phyloP scores from a whole-genome alignment of 2,797 vertebrate genomes.

The Microchirus variegatus region DNA sequence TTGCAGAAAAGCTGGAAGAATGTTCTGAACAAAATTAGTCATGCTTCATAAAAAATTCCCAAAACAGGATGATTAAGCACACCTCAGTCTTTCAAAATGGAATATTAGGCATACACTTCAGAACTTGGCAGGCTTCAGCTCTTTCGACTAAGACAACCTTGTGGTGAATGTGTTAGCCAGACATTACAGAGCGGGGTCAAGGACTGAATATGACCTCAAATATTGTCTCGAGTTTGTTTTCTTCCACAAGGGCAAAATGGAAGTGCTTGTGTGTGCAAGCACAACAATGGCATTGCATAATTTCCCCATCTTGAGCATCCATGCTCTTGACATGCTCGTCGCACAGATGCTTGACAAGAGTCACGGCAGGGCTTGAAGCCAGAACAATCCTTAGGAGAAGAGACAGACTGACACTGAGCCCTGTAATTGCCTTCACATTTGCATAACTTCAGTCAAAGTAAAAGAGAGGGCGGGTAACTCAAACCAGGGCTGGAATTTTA shows the following conservation, averaged over 20 bases:
- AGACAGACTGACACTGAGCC: conserved; percentile 54
- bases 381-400: conserved; percentile 42
- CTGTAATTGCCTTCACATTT: conserved; percentile 64
- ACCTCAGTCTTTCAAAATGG: conserved; percentile 48
- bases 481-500: conserved; percentile 42
- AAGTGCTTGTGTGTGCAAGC: conserved; percentile 11
- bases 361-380: conserved; percentile 48
- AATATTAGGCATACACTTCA: conserved; percentile 67
- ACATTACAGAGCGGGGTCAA: conserved; percentile 7
- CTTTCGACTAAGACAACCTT: conserved; percentile 25
- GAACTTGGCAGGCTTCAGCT: conserved; percentile 53
- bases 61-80: conserved; percentile 59
- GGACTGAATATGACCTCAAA: conserved; percentile 21
- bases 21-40: conserved; percentile 51
- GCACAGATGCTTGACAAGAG: conserved; percentile 60
- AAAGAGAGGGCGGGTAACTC: conserved; percentile 35
- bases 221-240: background rate
- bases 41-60: conserved; percentile 43
- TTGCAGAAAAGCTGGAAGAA: conserved; percentile 42
- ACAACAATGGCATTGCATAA: conserved; percentile 46
- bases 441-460: conserved; percentile 58
- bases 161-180: conserved; percentile 52
- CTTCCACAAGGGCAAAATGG: conserved; percentile 2
- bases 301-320: conserved; percentile 54
- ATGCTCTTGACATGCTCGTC: conserved; percentile 52